Evolutionary conservation across 2,888 invertebrate species (phyloP), one percentile per base, ranked within the genome.

Genomic region (Corbicula japonica): DNA sequence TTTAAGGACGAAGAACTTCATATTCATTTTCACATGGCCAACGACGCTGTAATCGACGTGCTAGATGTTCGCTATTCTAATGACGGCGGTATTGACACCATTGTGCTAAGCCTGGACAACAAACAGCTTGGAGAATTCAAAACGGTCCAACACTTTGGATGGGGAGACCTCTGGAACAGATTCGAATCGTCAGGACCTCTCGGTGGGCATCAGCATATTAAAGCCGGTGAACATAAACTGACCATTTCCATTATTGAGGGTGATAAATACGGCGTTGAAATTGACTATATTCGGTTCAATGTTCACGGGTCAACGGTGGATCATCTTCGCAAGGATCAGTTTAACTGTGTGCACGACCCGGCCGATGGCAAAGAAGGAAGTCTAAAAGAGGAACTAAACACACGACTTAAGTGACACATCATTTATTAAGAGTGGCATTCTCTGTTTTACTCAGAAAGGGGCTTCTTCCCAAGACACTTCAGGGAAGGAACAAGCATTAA

Each of bases 211-310:
- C 69, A 71, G 5, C 15, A 21, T 6, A 58, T 86, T 2, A 41
- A 34, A 3, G 62, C 71, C 0, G 83, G 85, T 1, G 46, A 76
- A 4, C 83, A 86, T 60, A 63, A 28, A 28, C 56, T 84, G 4
- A 52, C 68, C 15, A 46, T 86, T 28, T 66, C 76, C 41, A 60
- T 85, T 18, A 6, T 56, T 1, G 68, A 81, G 18, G 60, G 77
- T 15, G 85, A 85, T 50, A 23, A 48, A 4, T 85, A 81, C 38
- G 85, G 85, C 4, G 65, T 85, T 2, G 85, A 85, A 56, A 79
- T 85, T 21, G 85, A 85, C 73, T 83, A 83, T 23, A 75, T 85
- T 23, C 71, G 83, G 0, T 65, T 85, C 10, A 71, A 80, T 23
- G 82, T 83, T 6, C 78, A 74, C 52, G 85, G 84, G 1, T 52